Evolutionary conservation across 2,888 invertebrate genomes (phyloP).

Genomic region (Agelastica alni): DNA sequence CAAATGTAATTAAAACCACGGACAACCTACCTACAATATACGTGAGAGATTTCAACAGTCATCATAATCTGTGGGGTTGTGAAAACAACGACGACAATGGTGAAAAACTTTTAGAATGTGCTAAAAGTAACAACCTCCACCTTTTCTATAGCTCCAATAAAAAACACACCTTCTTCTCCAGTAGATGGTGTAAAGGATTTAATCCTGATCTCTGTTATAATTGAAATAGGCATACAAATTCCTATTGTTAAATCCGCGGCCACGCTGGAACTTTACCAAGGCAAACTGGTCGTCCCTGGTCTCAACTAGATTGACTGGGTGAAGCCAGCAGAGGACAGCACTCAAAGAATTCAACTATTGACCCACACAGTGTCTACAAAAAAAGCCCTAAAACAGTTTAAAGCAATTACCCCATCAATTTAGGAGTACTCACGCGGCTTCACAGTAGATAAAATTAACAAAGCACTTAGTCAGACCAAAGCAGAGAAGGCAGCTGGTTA

Average conservation of each 20-base stretch:
- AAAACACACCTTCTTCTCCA: too few species aligned
- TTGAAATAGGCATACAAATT: constrained; percentile 16
- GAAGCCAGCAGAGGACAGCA: constrained; percentile 1
- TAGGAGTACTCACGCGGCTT: too few species aligned
- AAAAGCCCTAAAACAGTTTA: too few species aligned
- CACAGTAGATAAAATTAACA: too few species aligned
- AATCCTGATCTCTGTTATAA: constrained; percentile 13
- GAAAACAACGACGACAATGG: too few species aligned
- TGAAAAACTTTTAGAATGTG: too few species aligned
- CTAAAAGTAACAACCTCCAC: too few species aligned
- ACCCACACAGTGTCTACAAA: constrained; percentile 10
- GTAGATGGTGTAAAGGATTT: constrained; percentile 3
- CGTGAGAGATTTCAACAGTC: too few species aligned
- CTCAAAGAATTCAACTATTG: neutral
- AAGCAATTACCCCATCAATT: too few species aligned
- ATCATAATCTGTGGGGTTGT: constrained; percentile 7
- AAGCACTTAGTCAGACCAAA: neutral
- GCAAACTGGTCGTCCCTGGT: neutral
- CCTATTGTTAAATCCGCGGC: constrained; percentile 3
- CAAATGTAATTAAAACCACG: neutral
- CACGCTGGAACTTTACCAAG: constrained; percentile 5
- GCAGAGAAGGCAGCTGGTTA: too few species aligned
- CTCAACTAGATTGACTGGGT: neutral
- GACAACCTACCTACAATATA: neutral
- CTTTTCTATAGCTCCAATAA: too few species aligned